These are phyloP conservation scores for Clarias pachynema DNA, from an alignment of 2,797 vertebrate genomes.

Conservation along the genomic window DNA sequence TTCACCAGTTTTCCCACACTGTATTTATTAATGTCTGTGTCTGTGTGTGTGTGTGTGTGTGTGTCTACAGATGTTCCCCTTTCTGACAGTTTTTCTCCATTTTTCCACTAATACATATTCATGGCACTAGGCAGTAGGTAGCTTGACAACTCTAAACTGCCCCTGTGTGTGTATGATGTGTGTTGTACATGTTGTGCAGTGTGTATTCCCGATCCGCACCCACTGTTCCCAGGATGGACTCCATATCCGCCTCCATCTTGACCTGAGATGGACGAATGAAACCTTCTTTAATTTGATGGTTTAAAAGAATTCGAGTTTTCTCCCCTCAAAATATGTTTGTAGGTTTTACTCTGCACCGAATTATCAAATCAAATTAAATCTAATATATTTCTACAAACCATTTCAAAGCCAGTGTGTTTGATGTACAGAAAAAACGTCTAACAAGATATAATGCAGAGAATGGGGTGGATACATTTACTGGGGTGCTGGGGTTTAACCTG, in stretches of 20 bases:
- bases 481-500: no score
- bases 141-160: background rate
- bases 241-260: background rate
- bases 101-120: constrained; percentile 41
- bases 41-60: constrained; percentile 51
- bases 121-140: constrained; percentile 16
- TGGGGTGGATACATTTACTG: no score
- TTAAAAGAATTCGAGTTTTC: background rate
- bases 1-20: constrained; percentile 34
- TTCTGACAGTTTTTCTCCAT: constrained; percentile 42
- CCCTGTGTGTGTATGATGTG: background rate
- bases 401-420: background rate
- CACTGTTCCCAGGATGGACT: background rate
- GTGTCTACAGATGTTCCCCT: constrained; percentile 39
- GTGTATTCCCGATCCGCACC: background rate
- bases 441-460: no score
- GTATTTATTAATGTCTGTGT: constrained; percentile 47
- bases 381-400: background rate
- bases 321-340: background rate
- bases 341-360: background rate
- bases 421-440: no score
- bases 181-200: background rate
- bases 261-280: background rate
- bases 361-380: no score
- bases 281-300: background rate